Percentiles rank a stretch among this genome's conserved stretches.
phyloP scores from a whole-genome alignment of 2,113 vertebrate genomes.

The Bubo blakistoni region DNA sequence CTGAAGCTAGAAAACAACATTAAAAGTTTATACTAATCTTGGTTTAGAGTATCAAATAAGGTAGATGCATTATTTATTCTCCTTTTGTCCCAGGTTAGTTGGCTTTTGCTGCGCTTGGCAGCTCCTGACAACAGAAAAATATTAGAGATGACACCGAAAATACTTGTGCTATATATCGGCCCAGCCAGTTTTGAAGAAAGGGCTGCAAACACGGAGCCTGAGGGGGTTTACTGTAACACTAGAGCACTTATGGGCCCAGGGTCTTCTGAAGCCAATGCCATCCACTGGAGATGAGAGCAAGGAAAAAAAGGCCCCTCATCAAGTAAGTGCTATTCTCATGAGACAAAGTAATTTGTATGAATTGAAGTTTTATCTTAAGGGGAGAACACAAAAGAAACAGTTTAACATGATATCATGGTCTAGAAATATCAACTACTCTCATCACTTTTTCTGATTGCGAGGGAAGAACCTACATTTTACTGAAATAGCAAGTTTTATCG shows the following conservation, averaged over 20 bases:
- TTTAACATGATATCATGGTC: fast-evolving
- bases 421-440: not conserved
- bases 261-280: not conserved
- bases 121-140: not conserved
- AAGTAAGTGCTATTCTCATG: fast-evolving
- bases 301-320: not conserved
- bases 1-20: not conserved
- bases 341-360: too few relatives aligned
- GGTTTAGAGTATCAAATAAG: not conserved
- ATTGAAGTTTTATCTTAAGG: not conserved
- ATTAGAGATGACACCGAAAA: not conserved
- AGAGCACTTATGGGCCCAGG: fast-evolving
- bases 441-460: fast-evolving
- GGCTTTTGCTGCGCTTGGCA: not conserved
- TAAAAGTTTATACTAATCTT: fast-evolving
- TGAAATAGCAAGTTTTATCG: not conserved
- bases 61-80: not conserved
- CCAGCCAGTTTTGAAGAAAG: fast-evolving
- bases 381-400: fast-evolving
- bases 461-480: not conserved
- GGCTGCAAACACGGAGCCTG: not conserved
- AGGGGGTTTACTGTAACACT: fast-evolving
- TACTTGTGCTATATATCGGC: fast-evolving
- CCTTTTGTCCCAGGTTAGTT: not conserved
- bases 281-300: not conserved